A percentile compares a stretch with the other conserved stretches of the same genome.
Conservation (phyloP, 1,140 invertebrate species). For the Maconellicoccus hirsutus region DNA sequence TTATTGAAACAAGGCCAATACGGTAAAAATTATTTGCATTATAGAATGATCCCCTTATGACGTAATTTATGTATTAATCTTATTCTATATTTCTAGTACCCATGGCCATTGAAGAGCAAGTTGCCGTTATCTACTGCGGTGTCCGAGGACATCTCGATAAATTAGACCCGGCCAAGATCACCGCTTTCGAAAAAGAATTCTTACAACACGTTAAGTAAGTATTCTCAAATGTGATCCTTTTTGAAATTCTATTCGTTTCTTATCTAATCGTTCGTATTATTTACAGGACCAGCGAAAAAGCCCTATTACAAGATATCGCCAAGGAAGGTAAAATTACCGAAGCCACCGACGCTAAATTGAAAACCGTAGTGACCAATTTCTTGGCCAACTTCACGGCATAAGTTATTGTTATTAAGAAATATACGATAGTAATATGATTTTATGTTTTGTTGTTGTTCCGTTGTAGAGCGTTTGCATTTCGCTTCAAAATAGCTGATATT, state of each 20-base stretch:
- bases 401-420: slow-evolving; percentile 22
- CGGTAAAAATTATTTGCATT: slow-evolving; percentile 20
- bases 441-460: slow-evolving; percentile 7
- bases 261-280: too few species aligned
- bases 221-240: neutral
- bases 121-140: slow-evolving; percentile 98
- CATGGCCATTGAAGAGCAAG: slow-evolving; percentile 99
- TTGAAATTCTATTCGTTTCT: neutral
- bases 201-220: slow-evolving; percentile 71
- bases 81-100: slow-evolving; percentile 61
- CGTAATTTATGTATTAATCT: slow-evolving; percentile 5
- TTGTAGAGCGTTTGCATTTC: slow-evolving; percentile 1
- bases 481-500: neutral
- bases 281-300: slow-evolving; percentile 63
- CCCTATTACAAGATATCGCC: slow-evolving; percentile 76
- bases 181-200: slow-evolving; percentile 93
- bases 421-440: neutral
- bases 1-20: slow-evolving; percentile 80
- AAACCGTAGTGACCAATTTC: slow-evolving; percentile 88
- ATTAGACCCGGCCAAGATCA: slow-evolving; percentile 94
- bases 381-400: slow-evolving; percentile 56
- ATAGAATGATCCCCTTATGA: slow-evolving; percentile 22
- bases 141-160: slow-evolving; percentile 98
- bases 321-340: slow-evolving; percentile 91
- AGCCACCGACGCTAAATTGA: slow-evolving; percentile 82